phyloP scores from a whole-genome alignment of 2,113 vertebrate species.

The Dasyurus viverrinus region DNA sequence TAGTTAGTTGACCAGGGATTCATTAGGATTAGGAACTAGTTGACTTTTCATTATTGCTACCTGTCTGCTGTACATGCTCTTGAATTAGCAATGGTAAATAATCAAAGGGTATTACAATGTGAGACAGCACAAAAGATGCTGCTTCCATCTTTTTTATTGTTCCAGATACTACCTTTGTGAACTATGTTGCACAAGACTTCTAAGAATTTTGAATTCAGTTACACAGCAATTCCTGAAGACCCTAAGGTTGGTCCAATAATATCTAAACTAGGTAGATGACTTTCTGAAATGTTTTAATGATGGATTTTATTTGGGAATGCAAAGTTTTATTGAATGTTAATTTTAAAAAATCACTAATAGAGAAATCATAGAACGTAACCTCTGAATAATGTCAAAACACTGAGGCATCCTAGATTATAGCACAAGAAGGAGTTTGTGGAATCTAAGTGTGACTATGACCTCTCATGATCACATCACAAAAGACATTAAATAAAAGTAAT shows the following conservation, averaged over 20 bases:
- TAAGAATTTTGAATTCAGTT: background rate
- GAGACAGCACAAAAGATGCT: background rate
- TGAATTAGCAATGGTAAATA: constrained; percentile 63
- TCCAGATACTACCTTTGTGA: background rate
- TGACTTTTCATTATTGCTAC: constrained; percentile 47
- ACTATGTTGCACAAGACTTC: background rate
- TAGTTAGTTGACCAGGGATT: constrained; percentile 61
- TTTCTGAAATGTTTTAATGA: constrained; percentile 14
- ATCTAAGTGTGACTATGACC: rapidly evolving
- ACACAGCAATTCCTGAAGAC: background rate
- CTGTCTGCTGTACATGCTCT: background rate
- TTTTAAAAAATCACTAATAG: background rate
- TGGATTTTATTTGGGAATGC: background rate
- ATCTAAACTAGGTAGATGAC: background rate
- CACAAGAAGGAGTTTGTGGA: background rate
- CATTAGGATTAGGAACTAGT: constrained; percentile 60
- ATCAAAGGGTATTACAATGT: constrained; percentile 60
- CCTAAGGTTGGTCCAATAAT: background rate
- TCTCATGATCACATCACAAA: rapidly evolving
- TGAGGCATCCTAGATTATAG: rapidly evolving
- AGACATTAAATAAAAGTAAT: background rate
- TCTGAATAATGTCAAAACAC: rapidly evolving
- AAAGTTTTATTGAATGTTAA: background rate
- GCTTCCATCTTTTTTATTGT: background rate
- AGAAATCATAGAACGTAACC: background rate